Evolutionary conservation across 2,113 vertebrate species (phyloP).

Genomic region (Dasyornis broadbenti): DNA sequence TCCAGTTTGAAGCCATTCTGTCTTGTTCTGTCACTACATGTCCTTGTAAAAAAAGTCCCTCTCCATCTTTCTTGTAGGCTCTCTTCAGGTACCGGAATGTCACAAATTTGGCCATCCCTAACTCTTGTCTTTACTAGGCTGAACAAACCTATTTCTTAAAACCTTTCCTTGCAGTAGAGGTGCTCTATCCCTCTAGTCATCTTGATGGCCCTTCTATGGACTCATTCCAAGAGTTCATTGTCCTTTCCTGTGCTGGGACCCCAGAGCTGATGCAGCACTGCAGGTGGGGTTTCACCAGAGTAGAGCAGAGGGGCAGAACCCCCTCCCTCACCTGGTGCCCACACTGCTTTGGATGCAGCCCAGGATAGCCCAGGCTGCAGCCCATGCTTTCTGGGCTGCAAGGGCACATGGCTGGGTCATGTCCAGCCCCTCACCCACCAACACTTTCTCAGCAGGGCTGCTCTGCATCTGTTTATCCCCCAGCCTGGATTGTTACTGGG

Average conservation of each 20-base stretch:
- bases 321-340: neutral
- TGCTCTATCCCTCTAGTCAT: neutral
- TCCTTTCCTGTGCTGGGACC: neutral
- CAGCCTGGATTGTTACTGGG: rapidly evolving
- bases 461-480: neutral
- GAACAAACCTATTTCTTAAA: neutral
- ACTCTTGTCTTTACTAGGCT: neutral
- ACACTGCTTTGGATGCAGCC: rapidly evolving
- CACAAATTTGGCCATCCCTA: neutral
- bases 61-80: neutral
- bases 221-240: rapidly evolving
- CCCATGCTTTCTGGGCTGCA: neutral
- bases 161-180: neutral
- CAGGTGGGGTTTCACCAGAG: neutral
- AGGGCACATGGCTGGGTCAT: neutral
- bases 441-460: neutral
- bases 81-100: neutral
- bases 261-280: neutral
- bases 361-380: too few relatives aligned
- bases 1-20: neutral
- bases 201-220: neutral
- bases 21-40: neutral
- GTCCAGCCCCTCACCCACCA: neutral
- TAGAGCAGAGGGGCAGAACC: neutral
- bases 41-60: neutral